phyloP scores from a whole-genome alignment of 2,113 vertebrate species.

The Thalassarche chlororhynchos region DNA sequence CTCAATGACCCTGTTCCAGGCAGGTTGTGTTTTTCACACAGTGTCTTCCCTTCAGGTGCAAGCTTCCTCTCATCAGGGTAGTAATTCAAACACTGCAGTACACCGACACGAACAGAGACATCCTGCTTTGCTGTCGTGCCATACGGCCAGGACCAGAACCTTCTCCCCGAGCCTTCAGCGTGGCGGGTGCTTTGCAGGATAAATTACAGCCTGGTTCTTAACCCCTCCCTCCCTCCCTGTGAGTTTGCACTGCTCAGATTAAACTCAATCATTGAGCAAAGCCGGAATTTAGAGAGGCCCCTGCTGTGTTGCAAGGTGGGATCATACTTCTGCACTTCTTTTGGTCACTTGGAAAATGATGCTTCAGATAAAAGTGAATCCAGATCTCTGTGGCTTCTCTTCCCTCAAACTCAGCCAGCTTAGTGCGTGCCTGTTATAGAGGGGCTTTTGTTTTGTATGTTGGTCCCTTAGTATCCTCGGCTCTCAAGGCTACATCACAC shows the following conservation, averaged over 20 bases:
- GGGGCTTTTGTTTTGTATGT: neutral
- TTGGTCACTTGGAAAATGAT: neutral
- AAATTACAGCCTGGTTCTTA: neutral
- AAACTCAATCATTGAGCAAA: neutral
- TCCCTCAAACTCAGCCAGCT: neutral
- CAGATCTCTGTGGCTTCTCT: neutral
- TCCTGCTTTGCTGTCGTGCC: neutral
- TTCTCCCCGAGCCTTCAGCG: neutral
- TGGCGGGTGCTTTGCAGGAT: neutral
- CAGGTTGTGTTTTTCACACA: neutral
- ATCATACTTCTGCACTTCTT: neutral
- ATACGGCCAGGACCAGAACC: neutral
- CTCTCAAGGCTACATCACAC: neutral
- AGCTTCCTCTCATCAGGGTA: neutral
- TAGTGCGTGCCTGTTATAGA: accelerated
- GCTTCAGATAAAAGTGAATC: neutral
- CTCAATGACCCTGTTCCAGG: neutral
- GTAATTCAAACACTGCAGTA: neutral
- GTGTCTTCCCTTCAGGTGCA: neutral
- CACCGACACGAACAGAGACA: neutral
- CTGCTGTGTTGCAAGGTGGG: neutral
- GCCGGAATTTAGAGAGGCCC: neutral
- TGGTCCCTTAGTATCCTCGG: neutral
- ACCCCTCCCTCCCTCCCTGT: neutral
- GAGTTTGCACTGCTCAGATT: neutral